Conservation (phyloP, 2,888 invertebrate species). For the Andrena haemorrhoa region DNA sequence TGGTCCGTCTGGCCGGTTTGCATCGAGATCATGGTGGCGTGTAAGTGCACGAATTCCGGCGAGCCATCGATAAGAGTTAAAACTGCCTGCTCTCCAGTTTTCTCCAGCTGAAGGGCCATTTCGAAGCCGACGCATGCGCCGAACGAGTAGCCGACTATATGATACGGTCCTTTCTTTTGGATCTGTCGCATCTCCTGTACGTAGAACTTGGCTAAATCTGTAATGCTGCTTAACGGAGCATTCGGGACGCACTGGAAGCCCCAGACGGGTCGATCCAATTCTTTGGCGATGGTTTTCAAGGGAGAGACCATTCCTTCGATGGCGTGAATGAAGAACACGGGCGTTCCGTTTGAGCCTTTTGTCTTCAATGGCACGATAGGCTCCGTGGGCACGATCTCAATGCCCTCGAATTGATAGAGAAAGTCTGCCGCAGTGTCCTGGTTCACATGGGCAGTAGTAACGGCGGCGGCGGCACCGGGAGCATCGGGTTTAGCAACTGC, state of each 20-base stretch:
- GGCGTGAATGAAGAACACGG: slow-evolving; percentile 92
- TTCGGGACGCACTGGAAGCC: slow-evolving; percentile 95
- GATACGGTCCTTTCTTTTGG: slow-evolving; percentile 94
- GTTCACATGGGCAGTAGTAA: not conserved
- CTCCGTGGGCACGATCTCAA: slow-evolving; percentile 91
- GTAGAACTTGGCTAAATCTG: slow-evolving; percentile 90
- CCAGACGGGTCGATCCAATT: slow-evolving; percentile 91
- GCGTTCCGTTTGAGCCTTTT: slow-evolving; percentile 85
- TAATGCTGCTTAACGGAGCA: slow-evolving; percentile 91
- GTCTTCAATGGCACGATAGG: slow-evolving; percentile 89
- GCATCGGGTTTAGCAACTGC: not conserved
- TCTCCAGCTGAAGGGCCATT: slow-evolving; percentile 95
- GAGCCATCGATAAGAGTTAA: slow-evolving; percentile 96
- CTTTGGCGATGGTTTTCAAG: slow-evolving; percentile 90
- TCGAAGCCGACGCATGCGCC: slow-evolving; percentile 98
- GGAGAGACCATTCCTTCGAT: slow-evolving; percentile 94
- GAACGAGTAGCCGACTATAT: slow-evolving; percentile 97
- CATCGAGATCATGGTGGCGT: slow-evolving; percentile 85
- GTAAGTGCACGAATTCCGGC: slow-evolving; percentile 92
- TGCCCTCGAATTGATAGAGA: slow-evolving; percentile 85
- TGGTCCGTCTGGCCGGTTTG: slow-evolving; percentile 69
- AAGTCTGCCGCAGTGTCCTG: slow-evolving; percentile 41
- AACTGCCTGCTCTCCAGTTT: slow-evolving; percentile 86
- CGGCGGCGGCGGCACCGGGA: not conserved
- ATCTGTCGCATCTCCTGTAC: slow-evolving; percentile 90